Evolutionary conservation across 2,888 invertebrate genomes (phyloP), one percentile per base, ranked within the genome.

Genomic region (Cantharis rufa): DNA sequence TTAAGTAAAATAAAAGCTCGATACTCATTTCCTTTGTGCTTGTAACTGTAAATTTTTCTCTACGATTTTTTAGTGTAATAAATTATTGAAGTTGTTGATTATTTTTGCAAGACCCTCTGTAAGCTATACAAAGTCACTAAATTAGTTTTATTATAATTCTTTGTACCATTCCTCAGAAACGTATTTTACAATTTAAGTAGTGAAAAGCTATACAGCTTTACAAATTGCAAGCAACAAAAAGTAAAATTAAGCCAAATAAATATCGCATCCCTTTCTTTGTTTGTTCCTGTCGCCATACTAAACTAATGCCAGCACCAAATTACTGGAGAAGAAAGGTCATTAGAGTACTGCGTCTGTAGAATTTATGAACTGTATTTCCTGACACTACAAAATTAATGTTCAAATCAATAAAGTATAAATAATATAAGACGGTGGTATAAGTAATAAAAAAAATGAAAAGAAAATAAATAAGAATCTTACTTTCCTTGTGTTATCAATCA

Each of bases 271-370:
- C 27, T 72, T 75, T 72, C 74, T 78, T 78, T 78, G 77, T 78
- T 74, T 77, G 63, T 68, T 24, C 71, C 69, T 69, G 74, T 71
- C 74, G 71, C 72, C 74, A 71, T 74, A 61, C 68, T 68, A 71
- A 72, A 75, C 75, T 78, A 78, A 78, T 78, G 78, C 75, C 75
- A 71, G 16, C 70, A 64, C 72, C 78, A 78, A 78, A 78, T 78
- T 78, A 74, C 78, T 75, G 78, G 68, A 72, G 75, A 78, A 78
- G 75, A 78, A 78, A 75, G 72, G 78, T 75, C 78, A 78, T 78
- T 78, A 78, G 75, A 63, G 63, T 62, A 72, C 74, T 72, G 32
- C 72, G 75, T 72, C 71, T 73, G 66, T 69, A 72, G 68, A 78
- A 78, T 78, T 78, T 78, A 78, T 78, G 75, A 75, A 72, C 78